phyloP scores from a whole-genome alignment of 2,797 vertebrate genomes.

The Onychomys leucogaster region DNA sequence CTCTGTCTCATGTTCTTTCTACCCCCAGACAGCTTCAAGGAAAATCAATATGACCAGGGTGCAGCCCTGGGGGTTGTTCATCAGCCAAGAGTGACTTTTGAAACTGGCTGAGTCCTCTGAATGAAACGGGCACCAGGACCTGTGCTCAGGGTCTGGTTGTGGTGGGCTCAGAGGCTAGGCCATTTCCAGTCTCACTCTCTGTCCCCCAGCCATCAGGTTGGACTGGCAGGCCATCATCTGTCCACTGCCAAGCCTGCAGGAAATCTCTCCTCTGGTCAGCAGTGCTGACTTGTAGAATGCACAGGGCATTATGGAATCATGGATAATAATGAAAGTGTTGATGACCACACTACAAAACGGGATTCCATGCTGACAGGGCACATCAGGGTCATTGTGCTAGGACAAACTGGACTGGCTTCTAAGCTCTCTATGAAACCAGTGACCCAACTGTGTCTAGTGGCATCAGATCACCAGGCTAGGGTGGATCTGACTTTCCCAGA shows the following conservation, averaged over 20 bases:
- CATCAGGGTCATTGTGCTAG: conserved; percentile 57
- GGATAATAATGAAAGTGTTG: conserved; percentile 76
- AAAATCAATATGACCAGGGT: background rate
- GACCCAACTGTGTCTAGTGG: conserved; percentile 51
- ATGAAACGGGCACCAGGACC: background rate
- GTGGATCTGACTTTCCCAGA: conserved; percentile 46
- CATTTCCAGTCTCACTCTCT: conserved; percentile 1
- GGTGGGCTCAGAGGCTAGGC: background rate
- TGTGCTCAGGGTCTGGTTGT: background rate
- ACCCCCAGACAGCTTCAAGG: background rate
- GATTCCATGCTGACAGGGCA: conserved; percentile 70
- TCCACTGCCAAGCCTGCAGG: background rate
- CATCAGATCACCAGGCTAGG: conserved; percentile 51
- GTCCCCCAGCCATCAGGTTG: background rate
- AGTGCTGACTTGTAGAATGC: conserved; percentile 73
- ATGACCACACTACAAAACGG: conserved; percentile 42
- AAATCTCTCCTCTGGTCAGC: conserved; percentile 64
- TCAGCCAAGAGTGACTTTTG: background rate
- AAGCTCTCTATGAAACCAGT: conserved; percentile 61
- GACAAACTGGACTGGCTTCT: conserved; percentile 40
- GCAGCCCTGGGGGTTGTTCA: background rate
- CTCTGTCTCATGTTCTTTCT: background rate
- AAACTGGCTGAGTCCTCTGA: background rate
- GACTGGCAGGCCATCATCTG: background rate
- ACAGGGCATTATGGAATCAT: background rate